These are phyloP conservation scores for Scaptomyza polygonia DNA, from an alignment of 2,888 invertebrate genomes.

Conservation along the genomic window DNA sequence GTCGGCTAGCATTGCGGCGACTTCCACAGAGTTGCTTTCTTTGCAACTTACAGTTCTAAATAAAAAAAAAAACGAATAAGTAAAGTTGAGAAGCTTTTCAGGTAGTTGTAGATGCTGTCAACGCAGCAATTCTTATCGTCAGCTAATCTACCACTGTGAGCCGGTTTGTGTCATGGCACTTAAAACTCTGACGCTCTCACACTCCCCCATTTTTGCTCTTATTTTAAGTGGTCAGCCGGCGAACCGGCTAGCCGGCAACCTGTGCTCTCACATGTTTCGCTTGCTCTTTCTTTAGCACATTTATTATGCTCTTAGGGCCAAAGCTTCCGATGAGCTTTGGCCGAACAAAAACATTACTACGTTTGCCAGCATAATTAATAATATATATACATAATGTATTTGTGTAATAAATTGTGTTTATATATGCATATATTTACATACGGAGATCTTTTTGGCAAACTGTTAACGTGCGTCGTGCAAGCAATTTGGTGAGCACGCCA, in stretches of 20 bases:
- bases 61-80: background rate
- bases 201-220: conserved; percentile 34
- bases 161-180: conserved; percentile 34
- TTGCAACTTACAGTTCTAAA: background rate
- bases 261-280: conserved; percentile 23
- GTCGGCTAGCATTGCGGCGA: background rate
- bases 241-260: conserved; percentile 69
- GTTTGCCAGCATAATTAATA: conserved; percentile 28
- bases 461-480: conserved; percentile 55
- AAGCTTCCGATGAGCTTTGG: conserved; percentile 48
- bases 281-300: conserved; percentile 26
- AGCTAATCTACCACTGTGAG: conserved; percentile 50
- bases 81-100: background rate
- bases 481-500: conserved; percentile 59
- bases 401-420: background rate
- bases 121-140: background rate
- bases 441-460: conserved; percentile 50
- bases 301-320: conserved; percentile 13
- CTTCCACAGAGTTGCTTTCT: background rate
- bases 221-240: conserved; percentile 47
- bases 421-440: conserved; percentile 5
- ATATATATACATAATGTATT: background rate
- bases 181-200: conserved; percentile 15
- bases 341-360: conserved; percentile 31
- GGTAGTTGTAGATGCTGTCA: background rate